Base-by-base conservation (phyloP, 1,140 invertebrate species). In the Trichoplusia ni region DNA sequence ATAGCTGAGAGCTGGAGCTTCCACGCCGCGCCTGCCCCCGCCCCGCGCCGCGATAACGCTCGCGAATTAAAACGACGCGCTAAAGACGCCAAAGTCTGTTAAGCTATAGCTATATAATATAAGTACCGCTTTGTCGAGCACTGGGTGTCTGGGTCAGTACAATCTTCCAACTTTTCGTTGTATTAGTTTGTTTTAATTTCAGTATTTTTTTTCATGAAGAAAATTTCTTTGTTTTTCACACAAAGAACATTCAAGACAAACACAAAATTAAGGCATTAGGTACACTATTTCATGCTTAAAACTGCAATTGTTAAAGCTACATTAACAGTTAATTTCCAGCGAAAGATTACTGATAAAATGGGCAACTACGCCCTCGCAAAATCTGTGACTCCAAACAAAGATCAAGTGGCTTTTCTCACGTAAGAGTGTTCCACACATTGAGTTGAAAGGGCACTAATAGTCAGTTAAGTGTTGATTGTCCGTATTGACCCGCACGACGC, bases 1-100 rank as follows among this genome's bases (percentile, higher is more conserved):
- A 79, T 73, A 79, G 73, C 73, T 64, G 70, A 58, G 47, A 69
- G 70, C 79, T 77, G 76, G 72, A 73, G 74, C 68, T 70, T 71
- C 67, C 65, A 64, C 46, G 63, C 54, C 6, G 56, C 70, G 70
- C 75, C 75, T 75, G 69, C 53, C 58, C 56, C 31, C 25, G 37
- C 64, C n/a, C n/a, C n/a, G 19, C 14, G 42, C 21, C 6, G 56
- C 70, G 70, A 78, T 78, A 78, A 71, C 53, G 61, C 56, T 25
- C 25, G 37, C 64, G 67, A 64, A 67, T 69, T 69, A 73, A 66
- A 64, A 29, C 56, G 42, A 21, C 59, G 33, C 66, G 47, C 42
- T 69, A 62, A 63, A 40, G n/a, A 47, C 21, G 56, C 33, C 51
- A 60, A 64, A 40, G 42, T 27, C 56, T 42, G 18, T 44, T 29